A percentile compares a stretch with the other conserved stretches of the same genome.
Conservation (phyloP, 2,797 vertebrate species). For the Eleutherodactylus coqui region DNA sequence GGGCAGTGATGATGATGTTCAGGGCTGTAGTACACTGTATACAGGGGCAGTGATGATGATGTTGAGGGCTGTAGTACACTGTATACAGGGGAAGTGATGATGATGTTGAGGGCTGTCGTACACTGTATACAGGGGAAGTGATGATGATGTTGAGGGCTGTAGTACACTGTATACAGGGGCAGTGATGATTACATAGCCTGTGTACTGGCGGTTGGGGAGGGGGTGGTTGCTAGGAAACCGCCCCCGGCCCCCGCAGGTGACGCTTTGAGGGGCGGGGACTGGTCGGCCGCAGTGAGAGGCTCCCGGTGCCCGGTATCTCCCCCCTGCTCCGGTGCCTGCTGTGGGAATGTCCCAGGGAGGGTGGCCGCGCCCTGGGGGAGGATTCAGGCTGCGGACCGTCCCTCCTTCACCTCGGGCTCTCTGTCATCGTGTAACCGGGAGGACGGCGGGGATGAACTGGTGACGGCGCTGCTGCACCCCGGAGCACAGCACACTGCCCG, state of each 20-base stretch:
- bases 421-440: conserved; percentile 2
- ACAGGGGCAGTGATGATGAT: background rate
- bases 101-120: background rate
- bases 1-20: background rate
- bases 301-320: background rate
- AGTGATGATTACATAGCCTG: background rate
- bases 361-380: conserved; percentile 17
- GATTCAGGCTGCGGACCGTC: background rate
- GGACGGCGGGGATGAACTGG: background rate
- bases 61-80: background rate
- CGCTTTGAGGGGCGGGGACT: background rate
- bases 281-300: background rate
- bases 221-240: conserved; percentile 15
- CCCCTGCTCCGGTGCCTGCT: background rate
- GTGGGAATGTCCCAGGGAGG: background rate
- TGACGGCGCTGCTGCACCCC: background rate
- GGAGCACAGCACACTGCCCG: background rate
- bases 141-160: background rate
- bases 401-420: background rate
- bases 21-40: background rate
- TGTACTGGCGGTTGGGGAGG: background rate
- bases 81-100: background rate
- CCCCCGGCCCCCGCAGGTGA: conserved; percentile 11
- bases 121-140: background rate
- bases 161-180: background rate